Evolutionary conservation across 92 coral and sea anemone genomes (phyloP).

Genomic region (Isaurus tuberculatus): DNA sequence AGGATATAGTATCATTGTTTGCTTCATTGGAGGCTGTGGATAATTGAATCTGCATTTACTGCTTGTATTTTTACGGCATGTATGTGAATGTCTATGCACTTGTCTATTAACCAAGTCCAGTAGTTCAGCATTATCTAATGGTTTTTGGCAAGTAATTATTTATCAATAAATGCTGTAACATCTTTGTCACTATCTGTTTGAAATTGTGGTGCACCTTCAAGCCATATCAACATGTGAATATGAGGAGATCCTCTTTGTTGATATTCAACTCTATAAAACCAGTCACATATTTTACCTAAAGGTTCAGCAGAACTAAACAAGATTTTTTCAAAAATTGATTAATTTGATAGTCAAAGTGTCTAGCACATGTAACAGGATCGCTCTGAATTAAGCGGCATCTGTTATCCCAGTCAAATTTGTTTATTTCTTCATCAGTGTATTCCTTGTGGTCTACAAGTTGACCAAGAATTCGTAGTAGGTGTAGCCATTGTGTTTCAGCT

Average conservation of each 20-base stretch:
- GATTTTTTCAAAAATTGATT: constrained; percentile 30
- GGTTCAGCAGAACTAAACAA: too few species aligned
- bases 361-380: too few species aligned
- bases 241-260: too few species aligned
- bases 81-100: too few species aligned
- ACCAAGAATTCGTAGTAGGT: too few species aligned
- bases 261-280: too few species aligned
- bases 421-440: constrained; percentile 59
- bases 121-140: constrained; percentile 55
- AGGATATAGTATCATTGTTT: neutral
- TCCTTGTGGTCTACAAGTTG: constrained; percentile 63
- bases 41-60: too few species aligned
- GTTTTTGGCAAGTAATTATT: constrained; percentile 62
- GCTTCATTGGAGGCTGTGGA: too few species aligned
- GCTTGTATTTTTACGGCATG: too few species aligned
- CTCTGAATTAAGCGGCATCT: too few species aligned
- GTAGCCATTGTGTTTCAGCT: constrained; percentile 60
- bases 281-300: too few species aligned
- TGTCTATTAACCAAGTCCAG: constrained; percentile 64
- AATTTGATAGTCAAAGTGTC: too few species aligned
- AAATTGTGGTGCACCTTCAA: constrained; percentile 61
- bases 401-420: constrained; percentile 61
- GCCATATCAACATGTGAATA: constrained; percentile 66
- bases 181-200: constrained; percentile 58
- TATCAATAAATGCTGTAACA: constrained; percentile 68